phyloP scores from a whole-genome alignment of 2,797 vertebrate species.

The Glossophaga mutica region DNA sequence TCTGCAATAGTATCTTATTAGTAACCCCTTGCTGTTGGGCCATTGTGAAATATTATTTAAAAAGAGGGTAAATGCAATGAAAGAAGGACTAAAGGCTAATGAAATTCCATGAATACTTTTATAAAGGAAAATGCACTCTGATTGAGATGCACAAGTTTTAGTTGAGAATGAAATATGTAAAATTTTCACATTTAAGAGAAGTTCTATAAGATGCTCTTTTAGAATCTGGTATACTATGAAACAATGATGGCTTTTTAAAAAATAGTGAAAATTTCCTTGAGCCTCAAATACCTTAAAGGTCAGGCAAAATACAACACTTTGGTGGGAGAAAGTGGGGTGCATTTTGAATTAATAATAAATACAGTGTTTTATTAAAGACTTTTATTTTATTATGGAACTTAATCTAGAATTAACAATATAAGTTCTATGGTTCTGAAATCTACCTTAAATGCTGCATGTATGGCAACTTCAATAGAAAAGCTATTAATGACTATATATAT shows the following conservation, averaged over 20 bases:
- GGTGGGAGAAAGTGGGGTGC: background rate
- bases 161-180: background rate
- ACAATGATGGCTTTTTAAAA: background rate
- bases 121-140: slow-evolving; percentile 24
- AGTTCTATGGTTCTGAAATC: background rate
- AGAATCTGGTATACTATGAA: background rate
- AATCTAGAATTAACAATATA: slow-evolving; percentile 25
- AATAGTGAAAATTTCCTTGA: background rate
- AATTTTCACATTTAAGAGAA: slow-evolving; percentile 23
- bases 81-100: background rate
- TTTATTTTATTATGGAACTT: slow-evolving; percentile 22
- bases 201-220: background rate
- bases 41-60: background rate
- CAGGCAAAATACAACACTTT: slow-evolving; percentile 16
- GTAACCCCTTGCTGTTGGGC: background rate
- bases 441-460: background rate
- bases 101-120: slow-evolving; percentile 10
- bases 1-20: slow-evolving; percentile 29
- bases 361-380: background rate
- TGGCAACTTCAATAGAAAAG: background rate
- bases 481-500: background rate
- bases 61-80: background rate
- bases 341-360: slow-evolving; percentile 20
- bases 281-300: background rate
- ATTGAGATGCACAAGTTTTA: background rate